Percentiles rank a stretch among this genome's conserved stretches.
Conservation (phyloP, 1,140 invertebrate genomes). For the Calephelis virginiensis region DNA sequence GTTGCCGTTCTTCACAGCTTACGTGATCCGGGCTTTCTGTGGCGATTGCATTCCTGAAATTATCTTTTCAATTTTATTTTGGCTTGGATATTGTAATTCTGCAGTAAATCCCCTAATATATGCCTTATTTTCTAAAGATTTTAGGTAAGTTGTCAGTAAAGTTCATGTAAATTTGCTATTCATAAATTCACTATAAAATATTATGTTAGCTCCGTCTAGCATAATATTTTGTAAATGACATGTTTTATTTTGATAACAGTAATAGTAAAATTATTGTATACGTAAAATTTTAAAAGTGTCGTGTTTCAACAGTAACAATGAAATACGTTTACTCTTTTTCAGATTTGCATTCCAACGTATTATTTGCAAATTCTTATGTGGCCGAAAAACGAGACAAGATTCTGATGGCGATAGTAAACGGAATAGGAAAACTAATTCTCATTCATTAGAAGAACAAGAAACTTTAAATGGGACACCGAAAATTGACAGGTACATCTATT, state of each 20-base stretch:
- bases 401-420: conserved; percentile 48
- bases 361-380: conserved; percentile 90
- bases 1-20: conserved; percentile 97
- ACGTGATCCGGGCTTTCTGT: conserved; percentile 91
- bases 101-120: conserved; percentile 96
- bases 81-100: conserved; percentile 98
- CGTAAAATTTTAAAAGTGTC: too few relatives aligned
- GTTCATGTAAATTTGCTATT: too few relatives aligned
- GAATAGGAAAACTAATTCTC: conserved; percentile 48
- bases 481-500: conserved; percentile 41
- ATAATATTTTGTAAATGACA: too few relatives aligned
- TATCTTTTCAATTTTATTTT: conserved; percentile 95
- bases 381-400: conserved; percentile 48
- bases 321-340: conserved; percentile 5
- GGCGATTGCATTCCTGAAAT: conserved; percentile 87
- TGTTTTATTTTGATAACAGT: too few relatives aligned
- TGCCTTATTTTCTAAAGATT: conserved; percentile 95
- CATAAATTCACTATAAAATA: too few relatives aligned
- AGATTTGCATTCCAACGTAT: conserved; percentile 93
- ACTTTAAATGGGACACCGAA: conserved; percentile 36
- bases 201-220: too few relatives aligned
- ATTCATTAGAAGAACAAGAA: conserved; percentile 58
- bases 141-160: conserved; percentile 76
- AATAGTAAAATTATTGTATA: too few relatives aligned
- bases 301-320: too few relatives aligned